A percentile compares a stretch with the other conserved stretches of the same genome.
phyloP scores from a whole-genome alignment of 2,797 vertebrate species.

The Myotis pilosus region DNA sequence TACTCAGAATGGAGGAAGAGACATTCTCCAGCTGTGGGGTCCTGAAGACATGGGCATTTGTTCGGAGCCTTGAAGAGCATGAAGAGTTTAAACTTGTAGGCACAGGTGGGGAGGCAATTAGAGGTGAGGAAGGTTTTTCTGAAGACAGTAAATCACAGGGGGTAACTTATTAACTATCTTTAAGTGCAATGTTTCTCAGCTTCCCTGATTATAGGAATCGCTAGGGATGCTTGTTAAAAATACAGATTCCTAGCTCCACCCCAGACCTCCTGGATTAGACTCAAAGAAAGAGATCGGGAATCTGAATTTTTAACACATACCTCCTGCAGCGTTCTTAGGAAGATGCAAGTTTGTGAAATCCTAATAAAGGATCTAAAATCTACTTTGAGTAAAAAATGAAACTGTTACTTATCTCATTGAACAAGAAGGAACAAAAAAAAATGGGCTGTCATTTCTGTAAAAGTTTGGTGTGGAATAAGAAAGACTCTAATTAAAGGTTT shows the following conservation, averaged over 20 bases:
- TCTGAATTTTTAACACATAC: slow-evolving; percentile 29
- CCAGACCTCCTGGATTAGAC: slow-evolving; percentile 10
- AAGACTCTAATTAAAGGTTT: slow-evolving; percentile 70
- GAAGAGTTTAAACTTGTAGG: slow-evolving; percentile 70
- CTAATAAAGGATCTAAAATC: not conserved
- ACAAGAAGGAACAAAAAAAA: not conserved
- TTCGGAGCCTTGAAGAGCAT: slow-evolving; percentile 56
- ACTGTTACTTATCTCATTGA: not conserved
- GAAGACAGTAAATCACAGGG: slow-evolving; percentile 64
- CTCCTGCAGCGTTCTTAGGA: not conserved
- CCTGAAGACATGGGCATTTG: slow-evolving; percentile 51
- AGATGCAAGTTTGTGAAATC: slow-evolving; percentile 47
- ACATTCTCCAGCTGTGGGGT: not conserved
- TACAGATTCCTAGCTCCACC: slow-evolving; percentile 62
- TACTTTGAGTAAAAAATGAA: slow-evolving; percentile 38
- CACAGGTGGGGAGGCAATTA: slow-evolving; percentile 63
- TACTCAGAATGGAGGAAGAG: not conserved
- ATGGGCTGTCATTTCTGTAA: slow-evolving; percentile 25
- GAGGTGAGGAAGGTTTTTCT: slow-evolving; percentile 53
- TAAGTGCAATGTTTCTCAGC: slow-evolving; percentile 70
- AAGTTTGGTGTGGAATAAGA: slow-evolving; percentile 49
- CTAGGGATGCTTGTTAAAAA: slow-evolving; percentile 63
- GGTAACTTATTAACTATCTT: slow-evolving; percentile 58
- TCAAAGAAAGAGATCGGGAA: slow-evolving; percentile 26
- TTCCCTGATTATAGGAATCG: slow-evolving; percentile 69